Evolutionary conservation across 2,888 invertebrate species (phyloP).

Genomic region (Pycnomerus fuliginosus): DNA sequence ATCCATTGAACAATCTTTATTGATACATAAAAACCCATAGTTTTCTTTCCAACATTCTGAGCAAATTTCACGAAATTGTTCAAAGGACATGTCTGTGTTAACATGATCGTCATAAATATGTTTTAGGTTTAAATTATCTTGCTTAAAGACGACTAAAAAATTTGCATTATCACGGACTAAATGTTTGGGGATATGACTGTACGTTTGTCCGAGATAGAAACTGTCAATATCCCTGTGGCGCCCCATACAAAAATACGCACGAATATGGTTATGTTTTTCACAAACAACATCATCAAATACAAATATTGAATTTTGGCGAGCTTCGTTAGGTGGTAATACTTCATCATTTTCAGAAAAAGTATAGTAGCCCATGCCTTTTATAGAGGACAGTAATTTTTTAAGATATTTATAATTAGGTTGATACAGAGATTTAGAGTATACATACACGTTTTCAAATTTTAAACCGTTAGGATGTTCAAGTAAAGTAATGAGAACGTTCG

Average conservation of each 20-base stretch:
- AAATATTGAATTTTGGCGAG: constrained; percentile 39
- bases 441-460: constrained; percentile 45
- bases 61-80: constrained; percentile 39
- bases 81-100: constrained; percentile 32
- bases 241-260: constrained; percentile 40
- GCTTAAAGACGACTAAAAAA: constrained; percentile 43
- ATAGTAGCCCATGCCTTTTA: constrained; percentile 34
- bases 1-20: constrained; percentile 35
- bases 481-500: constrained; percentile 41
- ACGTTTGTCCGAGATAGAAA: constrained; percentile 45
- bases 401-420: constrained; percentile 40
- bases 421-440: constrained; percentile 40
- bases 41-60: constrained; percentile 37
- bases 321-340: constrained; percentile 29
- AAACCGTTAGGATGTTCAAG: constrained; percentile 41
- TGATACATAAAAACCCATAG: constrained; percentile 38
- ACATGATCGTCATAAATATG: constrained; percentile 34
- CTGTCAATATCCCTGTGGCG: constrained; percentile 42
- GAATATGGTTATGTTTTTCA: constrained; percentile 39
- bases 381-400: constrained; percentile 25
- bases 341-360: constrained; percentile 27
- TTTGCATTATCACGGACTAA: constrained; percentile 46
- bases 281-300: constrained; percentile 48
- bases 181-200: constrained; percentile 45
- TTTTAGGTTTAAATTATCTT: constrained; percentile 43